Base-by-base conservation (phyloP, 2,797 vertebrate species). In the Neosilurus hyrtlii region DNA sequence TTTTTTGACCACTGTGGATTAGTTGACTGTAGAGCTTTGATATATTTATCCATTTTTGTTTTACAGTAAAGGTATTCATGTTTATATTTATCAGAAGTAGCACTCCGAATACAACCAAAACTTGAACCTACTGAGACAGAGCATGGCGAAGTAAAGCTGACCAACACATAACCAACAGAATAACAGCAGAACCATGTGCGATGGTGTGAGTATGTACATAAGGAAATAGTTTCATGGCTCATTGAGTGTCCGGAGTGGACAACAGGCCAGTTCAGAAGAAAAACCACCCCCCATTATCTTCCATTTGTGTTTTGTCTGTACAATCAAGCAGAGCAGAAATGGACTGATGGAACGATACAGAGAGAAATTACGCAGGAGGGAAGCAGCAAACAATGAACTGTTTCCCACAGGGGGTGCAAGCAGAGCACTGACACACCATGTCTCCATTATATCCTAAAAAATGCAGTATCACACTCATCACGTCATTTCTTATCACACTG, bases 271-370 rank as follows among this genome's bases (percentile, higher is more conserved):
- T 56, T 67, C 20, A 78, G n/a, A 82, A 57, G 67, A 73, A 82
- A 66, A 72, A 62, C 26, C 73, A 22, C 56, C 10, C 3, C 26
- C 75, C 65, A 81, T 84, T 78, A 84, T 88, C 85, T 80, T 70
- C 14, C 59, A 59, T n/a, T n/a, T 70, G 90, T 95, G 94, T 95
- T 95, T 92, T 94, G 94, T 93, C 94, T 95, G 87, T 90, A 93
- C 90, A 95, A 95, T 95, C 94, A 95, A 92, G 94, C 88, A 89
- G 90, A 89, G 91, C 91, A 93, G 89, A 91, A 93, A 92, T 91
- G 90, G 92, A 91, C 92, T 90, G 93, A 94, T 95, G 85, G 86
- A 91, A 88, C 88, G 92, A 95, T 94, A 92, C 83, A 83, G 83
- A 86, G 83, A 87, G 89, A 91, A 92, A 93, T 93, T 90, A 90